These are phyloP conservation scores for Lasaia peninsularis DNA, from an alignment of 1,140 invertebrate genomes.

Conservation along the genomic window DNA sequence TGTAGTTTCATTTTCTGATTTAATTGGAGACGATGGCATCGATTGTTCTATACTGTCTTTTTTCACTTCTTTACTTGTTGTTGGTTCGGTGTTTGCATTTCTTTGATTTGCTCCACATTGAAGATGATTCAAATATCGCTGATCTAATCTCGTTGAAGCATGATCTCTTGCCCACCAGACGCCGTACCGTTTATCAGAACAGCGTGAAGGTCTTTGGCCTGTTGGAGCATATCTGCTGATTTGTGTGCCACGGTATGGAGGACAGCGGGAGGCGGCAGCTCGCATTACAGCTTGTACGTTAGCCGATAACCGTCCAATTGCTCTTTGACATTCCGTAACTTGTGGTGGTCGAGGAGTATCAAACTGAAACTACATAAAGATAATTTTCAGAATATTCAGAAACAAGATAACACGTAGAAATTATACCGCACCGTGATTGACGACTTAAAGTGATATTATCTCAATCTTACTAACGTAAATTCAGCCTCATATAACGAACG, in stretches of 20 bases:
- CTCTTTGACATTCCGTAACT: conserved; percentile 45
- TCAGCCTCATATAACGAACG: too few relatives aligned
- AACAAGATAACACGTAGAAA: too few relatives aligned
- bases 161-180: conserved; percentile 59
- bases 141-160: conserved; percentile 37
- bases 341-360: conserved; percentile 48
- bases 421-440: too few relatives aligned
- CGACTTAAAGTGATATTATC: too few relatives aligned
- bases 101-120: conserved; percentile 19
- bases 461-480: too few relatives aligned
- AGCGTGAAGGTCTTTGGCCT: conserved; percentile 46
- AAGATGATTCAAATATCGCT: conserved; percentile 13
- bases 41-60: conserved; percentile 27
- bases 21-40: conserved; percentile 19
- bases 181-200: conserved; percentile 42
- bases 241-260: conserved; percentile 56
- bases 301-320: conserved; percentile 51
- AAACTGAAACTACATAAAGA: conserved; percentile 57
- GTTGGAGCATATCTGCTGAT: conserved; percentile 60
- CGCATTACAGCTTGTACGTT: conserved; percentile 57
- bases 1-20: conserved; percentile 16
- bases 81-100: background rate
- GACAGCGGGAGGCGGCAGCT: conserved; percentile 47
- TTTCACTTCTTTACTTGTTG: conserved; percentile 19
- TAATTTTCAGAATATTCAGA: background rate